Evolutionary conservation across 2,113 vertebrate species (phyloP).

Genomic region (Peromyscus californicus): DNA sequence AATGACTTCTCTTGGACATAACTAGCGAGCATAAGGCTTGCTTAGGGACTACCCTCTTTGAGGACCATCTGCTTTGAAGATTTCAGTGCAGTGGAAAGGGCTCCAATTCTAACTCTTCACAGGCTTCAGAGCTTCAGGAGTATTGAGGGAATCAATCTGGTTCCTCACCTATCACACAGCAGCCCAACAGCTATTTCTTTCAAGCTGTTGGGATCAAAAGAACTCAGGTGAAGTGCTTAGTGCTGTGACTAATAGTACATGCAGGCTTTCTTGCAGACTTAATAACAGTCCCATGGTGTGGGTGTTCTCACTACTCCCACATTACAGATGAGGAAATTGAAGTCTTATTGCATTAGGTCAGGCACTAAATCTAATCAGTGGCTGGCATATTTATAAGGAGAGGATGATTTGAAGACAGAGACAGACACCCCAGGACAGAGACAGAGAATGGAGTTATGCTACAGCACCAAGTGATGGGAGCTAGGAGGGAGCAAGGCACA

Average conservation of each 20-base stretch:
- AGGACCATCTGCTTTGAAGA: not conserved
- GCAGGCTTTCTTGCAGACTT: not conserved
- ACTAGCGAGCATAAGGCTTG: not conserved
- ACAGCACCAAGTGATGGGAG: not conserved
- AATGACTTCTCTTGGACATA: not conserved
- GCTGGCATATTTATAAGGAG: not conserved
- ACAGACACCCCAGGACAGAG: not conserved
- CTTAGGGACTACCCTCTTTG: not conserved
- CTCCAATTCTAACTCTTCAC: not conserved
- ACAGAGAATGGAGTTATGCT: not conserved
- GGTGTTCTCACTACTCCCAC: not conserved
- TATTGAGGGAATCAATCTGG: not conserved
- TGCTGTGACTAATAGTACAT: not conserved
- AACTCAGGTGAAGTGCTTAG: not conserved
- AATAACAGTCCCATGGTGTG: not conserved
- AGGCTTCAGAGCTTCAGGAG: not conserved
- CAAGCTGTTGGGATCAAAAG: not conserved
- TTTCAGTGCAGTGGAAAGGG: not conserved
- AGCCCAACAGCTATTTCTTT: not conserved
- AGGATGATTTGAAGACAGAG: not conserved
- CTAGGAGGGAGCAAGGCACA: not conserved
- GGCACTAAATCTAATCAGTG: not conserved
- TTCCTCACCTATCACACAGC: not conserved
- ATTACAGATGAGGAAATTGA: slow-evolving; percentile 17
- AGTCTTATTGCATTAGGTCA: no score